Evolutionary conservation across 1,140 invertebrate genomes (phyloP), one percentile per base, ranked within the genome.

Genomic region (Cotesia vestalis): DNA sequence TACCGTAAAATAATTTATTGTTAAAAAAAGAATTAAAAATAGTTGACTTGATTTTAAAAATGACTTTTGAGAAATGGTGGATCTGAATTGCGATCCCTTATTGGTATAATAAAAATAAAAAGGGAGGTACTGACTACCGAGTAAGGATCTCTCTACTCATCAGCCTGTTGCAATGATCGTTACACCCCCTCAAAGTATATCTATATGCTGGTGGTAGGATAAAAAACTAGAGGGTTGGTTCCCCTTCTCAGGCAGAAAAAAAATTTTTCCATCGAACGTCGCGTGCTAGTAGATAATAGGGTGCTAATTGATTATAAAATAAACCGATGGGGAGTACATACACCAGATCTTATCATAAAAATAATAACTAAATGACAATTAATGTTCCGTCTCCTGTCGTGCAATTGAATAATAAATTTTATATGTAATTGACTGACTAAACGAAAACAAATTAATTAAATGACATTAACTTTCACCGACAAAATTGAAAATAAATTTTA

Each of bases 241-340:
- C 85, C 85, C 80, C 79, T 34, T 51, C 64, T 17, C 14, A 4
- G 66, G 59, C 73, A 55, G 38, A 57, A 53, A 63, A 64, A 53
- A 12, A 53, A 55, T 46, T 59, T 35, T 20, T 40, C 63, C 34
- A 46, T 46, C 53, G 3, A 11, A 27, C 53, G 4, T 51, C 64
- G 75, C 77, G 83, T 82, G 80, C 78, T 78, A 72, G 74, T 79
- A 82, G 82, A 84, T 85, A 86, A 82, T 81, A 72, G 79, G 74
- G 78, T 78, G 81, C 81, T 86, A 85, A 86, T 86, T 86, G 84
- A 85, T 86, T 85, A 85, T 83, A 83, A 86, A 84, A 85, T 69
- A 73, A 36, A 85, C 77, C 73, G 73, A 59, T 27, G 53, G 73
- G 73, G 77, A 77, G 71, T 71, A 51, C 62, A 27, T 27, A 27